phyloP scores from a whole-genome alignment of 1,140 invertebrate species.

The Cydia pomonella region DNA sequence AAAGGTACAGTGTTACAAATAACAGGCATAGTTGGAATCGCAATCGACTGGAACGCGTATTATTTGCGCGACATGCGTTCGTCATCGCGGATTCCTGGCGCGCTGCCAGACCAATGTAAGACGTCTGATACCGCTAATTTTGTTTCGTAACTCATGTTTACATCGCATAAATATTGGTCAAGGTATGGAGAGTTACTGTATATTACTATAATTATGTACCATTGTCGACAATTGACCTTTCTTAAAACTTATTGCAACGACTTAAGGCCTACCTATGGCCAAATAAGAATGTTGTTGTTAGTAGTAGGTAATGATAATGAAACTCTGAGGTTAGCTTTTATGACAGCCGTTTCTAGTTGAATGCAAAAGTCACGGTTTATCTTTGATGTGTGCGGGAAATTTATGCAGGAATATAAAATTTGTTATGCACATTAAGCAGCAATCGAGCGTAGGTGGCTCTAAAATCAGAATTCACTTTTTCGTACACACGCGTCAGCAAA shows the following conservation, averaged over 20 bases:
- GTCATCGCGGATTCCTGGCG: slow-evolving; percentile 65
- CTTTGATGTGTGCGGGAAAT: not conserved
- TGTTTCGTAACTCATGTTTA: slow-evolving; percentile 74
- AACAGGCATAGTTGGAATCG: slow-evolving; percentile 18
- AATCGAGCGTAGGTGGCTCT: slow-evolving; percentile 15
- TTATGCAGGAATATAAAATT: not conserved
- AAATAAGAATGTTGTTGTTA: no score
- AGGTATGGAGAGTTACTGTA: slow-evolving; percentile 47
- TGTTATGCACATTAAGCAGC: not conserved
- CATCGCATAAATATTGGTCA: slow-evolving; percentile 66
- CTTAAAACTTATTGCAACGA: no score
- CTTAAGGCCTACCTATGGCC: no score
- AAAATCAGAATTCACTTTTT: slow-evolving; percentile 6
- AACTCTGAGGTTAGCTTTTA: slow-evolving; percentile 22
- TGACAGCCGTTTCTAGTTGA: not conserved
- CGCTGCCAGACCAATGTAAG: slow-evolving; percentile 52
- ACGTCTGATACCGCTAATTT: slow-evolving; percentile 64
- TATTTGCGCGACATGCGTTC: slow-evolving; percentile 64
- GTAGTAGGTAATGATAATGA: not conserved
- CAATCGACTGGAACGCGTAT: slow-evolving; percentile 46
- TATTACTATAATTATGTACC: not conserved
- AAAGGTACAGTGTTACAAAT: slow-evolving; percentile 33
- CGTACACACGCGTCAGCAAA: not conserved
- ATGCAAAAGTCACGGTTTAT: not conserved
- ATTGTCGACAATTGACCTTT: no score